Percentiles rank a stretch among this genome's conserved stretches.
Conservation (phyloP, 2,113 vertebrate species). For the Piaya cayana region DNA sequence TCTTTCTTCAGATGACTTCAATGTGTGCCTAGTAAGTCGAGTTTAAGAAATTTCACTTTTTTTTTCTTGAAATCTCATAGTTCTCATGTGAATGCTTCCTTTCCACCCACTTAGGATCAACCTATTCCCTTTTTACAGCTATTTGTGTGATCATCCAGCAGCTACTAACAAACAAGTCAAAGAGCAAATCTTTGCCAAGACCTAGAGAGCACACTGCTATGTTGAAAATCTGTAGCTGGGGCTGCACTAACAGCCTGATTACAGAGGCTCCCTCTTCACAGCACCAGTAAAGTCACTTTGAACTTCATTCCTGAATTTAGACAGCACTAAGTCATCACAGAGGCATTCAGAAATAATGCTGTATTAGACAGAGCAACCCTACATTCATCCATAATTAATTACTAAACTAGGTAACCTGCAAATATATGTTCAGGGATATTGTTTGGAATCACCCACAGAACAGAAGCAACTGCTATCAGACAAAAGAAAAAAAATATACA, state of each 20-base stretch:
- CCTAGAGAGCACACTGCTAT: not conserved
- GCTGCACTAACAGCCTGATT: not conserved
- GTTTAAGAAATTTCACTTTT: not conserved
- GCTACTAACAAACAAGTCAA: not conserved
- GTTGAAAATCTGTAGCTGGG: not conserved
- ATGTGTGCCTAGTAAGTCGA: not conserved
- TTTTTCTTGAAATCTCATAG: not conserved
- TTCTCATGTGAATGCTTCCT: not conserved
- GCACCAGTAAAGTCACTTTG: not conserved
- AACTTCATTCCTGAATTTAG: conserved; percentile 23
- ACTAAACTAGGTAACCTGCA: not conserved
- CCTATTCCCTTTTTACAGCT: not conserved
- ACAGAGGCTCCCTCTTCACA: not conserved
- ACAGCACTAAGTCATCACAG: not conserved
- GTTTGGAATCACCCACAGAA: not conserved
- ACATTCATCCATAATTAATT: not conserved
- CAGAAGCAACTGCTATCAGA: not conserved
- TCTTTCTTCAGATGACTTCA: not conserved
- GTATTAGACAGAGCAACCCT: not conserved
- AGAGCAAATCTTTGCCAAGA: not conserved
- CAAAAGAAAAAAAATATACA: not conserved
- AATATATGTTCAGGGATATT: not conserved
- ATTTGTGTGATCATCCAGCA: not conserved
- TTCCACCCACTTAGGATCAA: not conserved
- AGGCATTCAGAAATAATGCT: not conserved